Evolutionary conservation across 2,888 invertebrate species (phyloP), one percentile per base, ranked within the genome.

Genomic region (Tipula vernalis): DNA sequence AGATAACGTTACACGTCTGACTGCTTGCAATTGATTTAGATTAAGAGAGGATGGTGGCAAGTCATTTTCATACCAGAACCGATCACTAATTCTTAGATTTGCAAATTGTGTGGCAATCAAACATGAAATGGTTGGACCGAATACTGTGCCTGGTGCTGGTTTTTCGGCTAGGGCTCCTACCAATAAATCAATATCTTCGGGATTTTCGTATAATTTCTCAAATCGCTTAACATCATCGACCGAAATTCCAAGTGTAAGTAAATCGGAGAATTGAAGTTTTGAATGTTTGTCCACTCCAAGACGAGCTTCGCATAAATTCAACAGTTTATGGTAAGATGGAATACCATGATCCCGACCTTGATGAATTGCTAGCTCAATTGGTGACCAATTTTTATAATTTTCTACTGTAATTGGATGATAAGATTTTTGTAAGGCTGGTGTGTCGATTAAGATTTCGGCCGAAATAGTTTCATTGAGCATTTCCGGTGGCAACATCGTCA

Each of bases 21-120:
- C 94, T 88, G 97, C 97, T 87, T 94, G 94, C 10, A 98, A 92
- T 90, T 98, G 97, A 86, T 95, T 95, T 87, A 94, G 93, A 0
- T 93, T 94, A 88, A 98, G 93, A 0, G 97, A 95, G 15, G 97
- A 97, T 0, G 97, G 97, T 0, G 97, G 98, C 85, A 98, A 93
- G 90, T 98, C 98, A 90, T 98, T 98, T 91, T 98, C 98, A 90
- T 98, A 98, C 98, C 98, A 98, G 91, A 98, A 98, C 88, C 98
- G 93, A 92, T 98, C 98, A 87, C 97, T 96, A 89, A 95, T 95
- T 89, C 97, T 95, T 5, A 97, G 92, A 88, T 95, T 94, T 57
- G 94, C 94, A 90, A 98, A 98, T 91, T 98, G 98, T 87, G 95
- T 91, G 39, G 95, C 96, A 10, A 98, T 90, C 6, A 98, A 93